Evolutionary conservation across 2,888 invertebrate genomes (phyloP), one percentile per base, ranked within the genome.

Genomic region (Apocheima hispidaria): DNA sequence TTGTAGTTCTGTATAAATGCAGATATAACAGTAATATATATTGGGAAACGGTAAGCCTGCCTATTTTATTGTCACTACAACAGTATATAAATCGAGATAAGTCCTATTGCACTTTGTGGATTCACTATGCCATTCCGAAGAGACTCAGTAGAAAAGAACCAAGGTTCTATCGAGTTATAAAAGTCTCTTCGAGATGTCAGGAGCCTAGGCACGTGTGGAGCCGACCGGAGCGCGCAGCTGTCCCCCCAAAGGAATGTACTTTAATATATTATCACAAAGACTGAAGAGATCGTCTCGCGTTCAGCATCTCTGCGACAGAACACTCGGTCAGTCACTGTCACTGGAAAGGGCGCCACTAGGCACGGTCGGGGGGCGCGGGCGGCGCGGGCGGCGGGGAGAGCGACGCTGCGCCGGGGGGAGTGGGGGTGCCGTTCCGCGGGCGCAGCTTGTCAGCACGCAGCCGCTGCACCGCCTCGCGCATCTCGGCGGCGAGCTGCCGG

Each of bases 391-490:
- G 69, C 60, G 76, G 78, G 57, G 80, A 72, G 6, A 77, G 72
- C n/a, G 78, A 63, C 44, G 75, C 69, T 14, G 77, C 63, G 49
- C 75, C 78, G 55, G 88, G 89, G 53, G 89, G 88, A 41, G 88
- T 83, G 53, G 90, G 86, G 62, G 89, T 84, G 57, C 86, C 87
- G 77, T 83, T 83, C 66, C 89, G 84, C 65, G 87, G 88, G 50
- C 88, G 87, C 81, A 88, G 77, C 82, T 90, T 90, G 80, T 91
- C 90, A 12, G 91, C 92, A 61, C 93, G 87, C 73, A 92, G 84
- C 59, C 89, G 86, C 82, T 92, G 90, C 72, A 91, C 92, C 50
- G 91, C 88, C 62, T 92, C 92, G 65, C 93, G 87, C 88, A 93
- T 90, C 74, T 91, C 92, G 7, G 90, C 92, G 30, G 92, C 92